Conservation (phyloP, 2,113 vertebrate genomes). For the Nansenia antarctica region DNA sequence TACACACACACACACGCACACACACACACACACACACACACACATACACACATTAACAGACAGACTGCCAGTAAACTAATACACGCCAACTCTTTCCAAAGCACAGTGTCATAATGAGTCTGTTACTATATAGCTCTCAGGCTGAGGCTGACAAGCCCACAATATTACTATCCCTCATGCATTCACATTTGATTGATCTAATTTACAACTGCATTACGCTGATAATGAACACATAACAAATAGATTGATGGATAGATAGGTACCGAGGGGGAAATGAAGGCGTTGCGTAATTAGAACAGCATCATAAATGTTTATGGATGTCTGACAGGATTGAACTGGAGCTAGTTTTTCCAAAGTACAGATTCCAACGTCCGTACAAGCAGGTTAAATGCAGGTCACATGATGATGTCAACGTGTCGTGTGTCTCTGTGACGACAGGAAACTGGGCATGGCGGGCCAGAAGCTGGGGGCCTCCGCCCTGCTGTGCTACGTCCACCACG, state of each 20-base stretch:
- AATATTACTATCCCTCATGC: background rate
- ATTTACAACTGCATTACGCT: background rate
- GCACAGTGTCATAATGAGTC: background rate
- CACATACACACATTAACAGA: too few species aligned
- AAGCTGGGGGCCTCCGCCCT: constrained; percentile 94
- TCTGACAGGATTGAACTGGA: too few species aligned
- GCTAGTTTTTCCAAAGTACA: too few species aligned
- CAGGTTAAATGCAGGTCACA: background rate
- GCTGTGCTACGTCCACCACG: constrained; percentile 90
- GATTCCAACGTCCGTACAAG: background rate
- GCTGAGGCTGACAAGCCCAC: background rate
- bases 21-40: background rate
- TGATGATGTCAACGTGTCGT: background rate
- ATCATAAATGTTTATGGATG: background rate
- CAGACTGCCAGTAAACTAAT: background rate
- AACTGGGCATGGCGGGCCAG: constrained; percentile 94
- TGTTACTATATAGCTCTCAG: background rate
- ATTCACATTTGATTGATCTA: background rate
- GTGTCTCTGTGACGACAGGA: constrained; percentile 75
- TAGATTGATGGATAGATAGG: too few species aligned
- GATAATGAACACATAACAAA: background rate
- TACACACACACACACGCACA: background rate
- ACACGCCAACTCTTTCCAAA: background rate
- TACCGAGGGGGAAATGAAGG: too few species aligned
- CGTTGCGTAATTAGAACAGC: too few species aligned